Evolutionary conservation across 1,140 invertebrate species (phyloP), one percentile per base, ranked within the genome.

Genomic region (Musca vetustissima): DNA sequence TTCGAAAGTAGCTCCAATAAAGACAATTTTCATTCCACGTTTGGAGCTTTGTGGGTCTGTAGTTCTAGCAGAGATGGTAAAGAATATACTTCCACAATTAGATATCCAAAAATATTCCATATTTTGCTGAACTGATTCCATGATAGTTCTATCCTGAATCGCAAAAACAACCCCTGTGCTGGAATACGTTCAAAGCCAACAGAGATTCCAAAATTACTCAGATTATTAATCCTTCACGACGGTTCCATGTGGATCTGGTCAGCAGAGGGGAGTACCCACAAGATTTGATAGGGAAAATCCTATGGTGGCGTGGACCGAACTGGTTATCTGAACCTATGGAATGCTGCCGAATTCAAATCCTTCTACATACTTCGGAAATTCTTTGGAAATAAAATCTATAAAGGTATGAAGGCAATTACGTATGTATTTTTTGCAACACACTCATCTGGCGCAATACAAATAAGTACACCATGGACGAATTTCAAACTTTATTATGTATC

Each of bases 41-140:
- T 69, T 83, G 7, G 82, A 83, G 64, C 66, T 83, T 2, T 81
- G 75, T 67, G 79, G 73, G 19, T 77, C 79, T 0, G 61, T 74
- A 1, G 50, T 83, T 8, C 57, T 82, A 24, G 57, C 72, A 3
- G 53, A 73, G 55, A 11, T 76, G 1, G 14, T 79, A 0, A 8
- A 19, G 1, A 71, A 69, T 28, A 67, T 77, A 1, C 15, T 71
- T 57, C 43, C 64, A 13, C 64, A 73, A 11, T 72, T 83, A 21
- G 64, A 72, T 25, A 59, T 78, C 32, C 59, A 71, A 7, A 71
- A 83, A 43, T 32, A 52, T 1, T 59, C 76, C 4, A 70, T 76
- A 4, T 73, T 72, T 55, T 82, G 79, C 70, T 84, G 81, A 79
- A 77, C 75, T 0, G 81, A 85, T 68, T 83, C 83, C 1, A 83